These are phyloP conservation scores for Smutsia temminckii DNA, from an alignment of 2,797 vertebrate species.

Conservation along the genomic window DNA sequence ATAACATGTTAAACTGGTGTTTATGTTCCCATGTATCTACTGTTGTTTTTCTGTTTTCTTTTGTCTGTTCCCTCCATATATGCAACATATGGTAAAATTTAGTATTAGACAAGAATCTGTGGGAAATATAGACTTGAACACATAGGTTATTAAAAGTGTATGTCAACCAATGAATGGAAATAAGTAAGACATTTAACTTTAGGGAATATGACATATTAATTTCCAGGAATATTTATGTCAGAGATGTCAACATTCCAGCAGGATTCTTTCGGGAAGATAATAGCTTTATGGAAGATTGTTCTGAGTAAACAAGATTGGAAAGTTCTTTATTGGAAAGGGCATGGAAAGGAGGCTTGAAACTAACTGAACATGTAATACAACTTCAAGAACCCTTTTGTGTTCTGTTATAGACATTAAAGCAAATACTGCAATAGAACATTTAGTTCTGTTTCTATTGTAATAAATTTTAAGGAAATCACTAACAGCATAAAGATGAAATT, in stretches of 20 bases:
- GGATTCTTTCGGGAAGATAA: slow-evolving; percentile 39
- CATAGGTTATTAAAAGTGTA: not conserved
- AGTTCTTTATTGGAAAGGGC: slow-evolving; percentile 41
- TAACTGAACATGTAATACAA: slow-evolving; percentile 25
- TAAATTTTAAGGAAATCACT: slow-evolving; percentile 82
- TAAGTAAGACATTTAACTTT: slow-evolving; percentile 53
- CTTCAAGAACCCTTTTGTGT: slow-evolving; percentile 55
- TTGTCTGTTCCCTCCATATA: not conserved
- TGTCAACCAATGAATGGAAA: slow-evolving; percentile 19
- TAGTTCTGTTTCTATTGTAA: slow-evolving; percentile 64
- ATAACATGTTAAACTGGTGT: not conserved
- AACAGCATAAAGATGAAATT: slow-evolving; percentile 77
- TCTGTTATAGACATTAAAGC: slow-evolving; percentile 61
- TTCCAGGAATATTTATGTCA: slow-evolving; percentile 48
- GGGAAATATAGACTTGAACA: not conserved
- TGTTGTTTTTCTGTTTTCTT: not conserved
- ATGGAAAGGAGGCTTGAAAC: slow-evolving; percentile 62
- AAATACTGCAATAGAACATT: slow-evolving; percentile 67
- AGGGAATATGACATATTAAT: slow-evolving; percentile 23
- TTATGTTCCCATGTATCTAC: not conserved
- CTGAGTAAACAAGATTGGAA: slow-evolving; percentile 52
- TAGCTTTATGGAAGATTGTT: slow-evolving; percentile 51
- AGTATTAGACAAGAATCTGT: slow-evolving; percentile 30
- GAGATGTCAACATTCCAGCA: slow-evolving; percentile 48
- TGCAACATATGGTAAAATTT: not conserved